Base-by-base conservation (phyloP, 2,888 invertebrate genomes). In the Petrolisthes manimaculis region DNA sequence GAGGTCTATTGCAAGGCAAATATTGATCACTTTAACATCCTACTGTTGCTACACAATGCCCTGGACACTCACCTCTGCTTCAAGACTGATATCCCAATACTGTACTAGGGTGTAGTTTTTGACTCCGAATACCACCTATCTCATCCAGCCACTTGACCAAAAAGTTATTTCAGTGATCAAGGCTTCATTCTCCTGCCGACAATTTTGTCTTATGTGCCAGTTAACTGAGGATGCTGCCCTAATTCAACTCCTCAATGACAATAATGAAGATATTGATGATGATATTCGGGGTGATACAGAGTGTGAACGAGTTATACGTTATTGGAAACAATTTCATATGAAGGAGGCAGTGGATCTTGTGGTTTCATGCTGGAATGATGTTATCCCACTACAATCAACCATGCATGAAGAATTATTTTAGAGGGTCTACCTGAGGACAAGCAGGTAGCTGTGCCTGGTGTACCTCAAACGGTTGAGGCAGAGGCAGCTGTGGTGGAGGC, bases 331-430 rank as follows among this genome's bases (percentile, higher is more conserved):
- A 8, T 78, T 37, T 51, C 21, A 37, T 78, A 51, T 78, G n/a
- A 80, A 80, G 51, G 37, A 80, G 24, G 55, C 80, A 55, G 51
- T 80, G n/a, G 80, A 80, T 54, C 51, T 80, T 37, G 1, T 80
- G 55, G 24, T 55, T 18, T 12, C 21, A 21, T 77, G 77, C 37
- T 77, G 77, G 77, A 77, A 77, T 51, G 51, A 37, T 51, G 78
- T 78, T 53, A 78, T 53, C 54, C 78, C 54, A 14, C 78, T n/a
- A 78, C 54, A 14, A 78, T 78, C 78, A 78, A 78, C 54, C 78
- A 78, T 54, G 78, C 78, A n/a, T 78, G 78, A 18, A 51, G 78
- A 53, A 78, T 53, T 53, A 78, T 78, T 78, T 78, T 78, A 14
- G 75, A 71, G n/a, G 9, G 75, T 4, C 51, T 75, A 18, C 75